A percentile compares a stretch with the other conserved stretches of the same genome.
Evolutionary conservation across 2,113 vertebrate species (phyloP).

Genomic region (Thunnus thynnus): DNA sequence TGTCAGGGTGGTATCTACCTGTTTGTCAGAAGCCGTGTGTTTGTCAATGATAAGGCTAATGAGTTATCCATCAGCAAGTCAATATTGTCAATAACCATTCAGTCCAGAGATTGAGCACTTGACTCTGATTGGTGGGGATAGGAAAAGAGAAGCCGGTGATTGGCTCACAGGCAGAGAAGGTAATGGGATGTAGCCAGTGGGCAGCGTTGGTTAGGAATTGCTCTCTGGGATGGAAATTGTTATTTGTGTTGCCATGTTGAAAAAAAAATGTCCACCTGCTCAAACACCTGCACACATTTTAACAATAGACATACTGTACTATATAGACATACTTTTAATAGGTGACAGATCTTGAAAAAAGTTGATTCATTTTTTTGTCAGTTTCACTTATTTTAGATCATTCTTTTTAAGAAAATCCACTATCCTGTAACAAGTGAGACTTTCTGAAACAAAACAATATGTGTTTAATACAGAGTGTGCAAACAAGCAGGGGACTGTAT

Average conservation of each 20-base stretch:
- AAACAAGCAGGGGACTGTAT: background rate
- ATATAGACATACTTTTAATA: background rate
- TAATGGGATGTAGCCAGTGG: constrained; percentile 1
- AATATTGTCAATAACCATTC: constrained; percentile 55
- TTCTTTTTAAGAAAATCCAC: background rate
- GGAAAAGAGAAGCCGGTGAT: background rate
- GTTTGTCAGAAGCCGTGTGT: constrained; percentile 21
- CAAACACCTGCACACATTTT: background rate
- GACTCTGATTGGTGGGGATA: constrained; percentile 44
- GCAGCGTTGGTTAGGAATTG: background rate
- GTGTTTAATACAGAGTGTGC: background rate
- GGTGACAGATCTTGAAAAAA: background rate
- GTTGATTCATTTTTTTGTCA: background rate
- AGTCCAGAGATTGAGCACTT: constrained; percentile 37
- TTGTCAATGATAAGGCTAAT: constrained; percentile 63
- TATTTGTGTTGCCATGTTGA: background rate
- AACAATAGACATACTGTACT: background rate
- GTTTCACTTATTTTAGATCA: background rate
- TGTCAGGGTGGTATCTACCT: constrained; percentile 31
- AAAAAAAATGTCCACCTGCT: background rate
- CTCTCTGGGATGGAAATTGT: background rate
- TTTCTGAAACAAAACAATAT: background rate
- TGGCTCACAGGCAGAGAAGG: constrained; percentile 20
- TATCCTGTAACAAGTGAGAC: background rate
- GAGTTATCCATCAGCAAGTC: constrained; percentile 56